These are phyloP conservation scores for Varecia variegata DNA, from an alignment of 2,797 vertebrate genomes.

Conservation along the genomic window DNA sequence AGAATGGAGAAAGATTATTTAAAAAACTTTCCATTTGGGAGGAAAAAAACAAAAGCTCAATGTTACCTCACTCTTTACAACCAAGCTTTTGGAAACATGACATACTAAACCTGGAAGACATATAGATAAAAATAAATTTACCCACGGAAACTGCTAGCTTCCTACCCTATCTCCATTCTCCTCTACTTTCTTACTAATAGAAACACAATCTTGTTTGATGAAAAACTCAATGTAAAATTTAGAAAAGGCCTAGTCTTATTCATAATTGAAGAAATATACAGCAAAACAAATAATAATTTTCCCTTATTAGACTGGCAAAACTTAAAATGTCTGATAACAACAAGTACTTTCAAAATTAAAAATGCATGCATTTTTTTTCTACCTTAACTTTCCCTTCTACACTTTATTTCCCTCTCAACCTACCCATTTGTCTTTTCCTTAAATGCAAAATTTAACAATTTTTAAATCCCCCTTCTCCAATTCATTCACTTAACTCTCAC, in stretches of 20 bases:
- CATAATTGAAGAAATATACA: neutral
- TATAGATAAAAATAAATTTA: neutral
- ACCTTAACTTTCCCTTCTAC: neutral
- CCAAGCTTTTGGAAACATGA: neutral
- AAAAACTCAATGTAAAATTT: neutral
- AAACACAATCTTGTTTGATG: neutral
- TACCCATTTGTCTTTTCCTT: constrained; percentile 14
- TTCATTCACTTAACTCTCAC: neutral
- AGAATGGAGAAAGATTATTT: neutral
- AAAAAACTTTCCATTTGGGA: neutral
- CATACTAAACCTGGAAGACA: neutral
- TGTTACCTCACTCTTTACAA: neutral
- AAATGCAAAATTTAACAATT: neutral
- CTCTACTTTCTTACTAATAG: neutral
- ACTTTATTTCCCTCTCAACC: neutral
- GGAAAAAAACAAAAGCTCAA: neutral
- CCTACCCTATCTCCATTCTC: neutral
- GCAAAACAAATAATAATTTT: constrained; percentile 14
- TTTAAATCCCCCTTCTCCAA: neutral
- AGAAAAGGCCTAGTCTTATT: neutral
- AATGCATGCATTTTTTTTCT: neutral
- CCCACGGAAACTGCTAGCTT: neutral
- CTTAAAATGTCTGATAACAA: neutral
- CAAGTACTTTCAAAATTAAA: neutral
- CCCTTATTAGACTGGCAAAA: neutral